Base-by-base conservation (phyloP, 2,888 invertebrate species). In the Rhopalosiphum nymphaeae region DNA sequence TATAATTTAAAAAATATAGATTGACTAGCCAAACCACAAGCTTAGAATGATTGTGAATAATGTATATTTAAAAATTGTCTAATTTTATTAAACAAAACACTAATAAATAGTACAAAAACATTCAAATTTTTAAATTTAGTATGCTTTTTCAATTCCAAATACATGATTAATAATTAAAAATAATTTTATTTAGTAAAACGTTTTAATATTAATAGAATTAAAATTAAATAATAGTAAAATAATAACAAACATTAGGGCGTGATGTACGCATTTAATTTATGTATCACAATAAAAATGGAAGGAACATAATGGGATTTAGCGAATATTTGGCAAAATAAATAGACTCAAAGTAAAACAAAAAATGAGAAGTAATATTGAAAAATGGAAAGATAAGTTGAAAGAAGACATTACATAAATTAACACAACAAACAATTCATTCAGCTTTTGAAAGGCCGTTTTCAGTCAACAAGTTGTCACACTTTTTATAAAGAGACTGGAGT, bases 401-500 rank as follows among this genome's bases (percentile, higher is more conserved):
- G 93, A 93, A 93, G 93, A 93, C n/a, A 46, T 46, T 46, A 84
- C 84, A 46, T 57, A 56, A 44, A 84, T 88, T 29, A 49, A 92
- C 11, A 92, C 29, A 84, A 89, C 67, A 56, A 78, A 93, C 53
- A 84, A 89, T 78, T 89, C 36, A 93, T 84, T 84, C 56, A 42
- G 16, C 84, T 78, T 84, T 89, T 89, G 93, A 89, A 89, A 57
- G 56, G 84, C 93, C 89, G 16, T 93, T 93, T 93, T 93, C 84
- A 84, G 89, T 89, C 89, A 84, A 84, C 29, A 57, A 56, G 84
- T 89, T 57, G 85, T 94, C 90, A 90, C 42, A 49, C 16, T 91
- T 93, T n/a, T 94, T 97, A 96, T 98, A 98, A 95, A 98, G 97
- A 90, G 97, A 97, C 96, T 98, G 98, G 95, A 98, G 96, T 88